Percentiles rank a stretch among this genome's conserved stretches.
Evolutionary conservation across 37 sponge, comb jelly and placozoan genomes (phyloP).

Genomic region (Halisarca cf. caerulea): DNA sequence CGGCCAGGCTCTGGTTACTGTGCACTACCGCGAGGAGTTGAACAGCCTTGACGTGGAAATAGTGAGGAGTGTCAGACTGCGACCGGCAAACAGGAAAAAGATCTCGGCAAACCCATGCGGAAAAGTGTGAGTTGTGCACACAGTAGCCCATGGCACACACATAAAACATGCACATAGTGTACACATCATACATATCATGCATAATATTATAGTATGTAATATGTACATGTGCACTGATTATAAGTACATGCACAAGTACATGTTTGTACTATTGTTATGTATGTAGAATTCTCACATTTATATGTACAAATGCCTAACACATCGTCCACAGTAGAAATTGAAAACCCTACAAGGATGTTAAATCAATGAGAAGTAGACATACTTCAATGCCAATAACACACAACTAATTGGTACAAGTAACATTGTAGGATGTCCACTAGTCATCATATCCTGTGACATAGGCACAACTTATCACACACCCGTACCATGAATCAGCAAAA

Average conservation of each 20-base stretch:
- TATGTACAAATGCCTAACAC: too few species aligned
- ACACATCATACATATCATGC: background rate
- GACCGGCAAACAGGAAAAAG: slow-evolving; percentile 11
- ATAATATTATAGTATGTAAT: background rate
- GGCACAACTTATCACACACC: too few species aligned
- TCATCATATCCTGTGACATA: too few species aligned
- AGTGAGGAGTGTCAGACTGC: background rate
- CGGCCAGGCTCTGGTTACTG: background rate
- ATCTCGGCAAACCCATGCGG: slow-evolving; percentile 5
- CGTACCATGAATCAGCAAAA: too few species aligned
- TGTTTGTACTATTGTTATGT: too few species aligned
- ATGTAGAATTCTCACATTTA: too few species aligned
- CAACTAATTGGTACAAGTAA: too few species aligned
- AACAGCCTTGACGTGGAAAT: background rate
- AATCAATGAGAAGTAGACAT: too few species aligned
- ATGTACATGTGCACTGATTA: background rate
- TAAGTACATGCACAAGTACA: background rate
- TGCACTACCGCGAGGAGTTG: background rate
- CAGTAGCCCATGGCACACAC: background rate
- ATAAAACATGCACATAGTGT: background rate
- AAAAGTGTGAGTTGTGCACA: background rate
- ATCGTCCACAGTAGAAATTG: too few species aligned
- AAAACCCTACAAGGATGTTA: too few species aligned
- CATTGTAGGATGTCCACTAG: too few species aligned
- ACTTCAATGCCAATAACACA: too few species aligned